phyloP scores from a whole-genome alignment of 1,140 invertebrate species.

The Sminthurinus signatus region DNA sequence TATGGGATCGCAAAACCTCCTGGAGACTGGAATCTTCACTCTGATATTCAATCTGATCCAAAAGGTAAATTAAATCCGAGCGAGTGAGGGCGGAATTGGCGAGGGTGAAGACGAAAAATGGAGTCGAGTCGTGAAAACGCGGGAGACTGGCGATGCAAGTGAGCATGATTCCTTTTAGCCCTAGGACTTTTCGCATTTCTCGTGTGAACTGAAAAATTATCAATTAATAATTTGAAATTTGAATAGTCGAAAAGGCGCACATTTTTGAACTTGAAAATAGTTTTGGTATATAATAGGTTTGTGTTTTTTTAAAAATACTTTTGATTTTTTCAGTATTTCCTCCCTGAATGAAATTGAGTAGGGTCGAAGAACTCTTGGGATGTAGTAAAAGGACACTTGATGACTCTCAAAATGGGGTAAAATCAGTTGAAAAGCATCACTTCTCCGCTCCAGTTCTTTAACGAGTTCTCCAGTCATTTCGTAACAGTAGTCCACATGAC shows the following conservation, averaged over 20 bases:
- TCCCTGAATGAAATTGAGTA: too few relatives aligned
- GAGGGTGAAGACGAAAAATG: neutral
- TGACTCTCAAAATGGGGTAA: neutral
- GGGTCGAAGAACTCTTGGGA: constrained; percentile 4
- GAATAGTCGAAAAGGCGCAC: too few relatives aligned
- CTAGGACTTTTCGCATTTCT: neutral
- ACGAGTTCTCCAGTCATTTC: neutral
- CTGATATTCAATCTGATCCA: neutral
- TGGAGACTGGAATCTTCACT: neutral
- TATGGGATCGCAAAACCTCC: too few relatives aligned
- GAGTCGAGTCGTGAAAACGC: neutral
- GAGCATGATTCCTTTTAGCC: neutral
- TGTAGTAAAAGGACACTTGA: constrained; percentile 5
- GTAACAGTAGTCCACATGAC: neutral
- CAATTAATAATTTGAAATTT: too few relatives aligned
- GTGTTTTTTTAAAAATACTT: too few relatives aligned
- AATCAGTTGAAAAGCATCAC: neutral
- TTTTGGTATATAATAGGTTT: too few relatives aligned
- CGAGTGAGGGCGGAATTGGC: neutral
- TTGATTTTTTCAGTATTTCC: too few relatives aligned
- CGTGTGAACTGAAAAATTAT: too few relatives aligned
- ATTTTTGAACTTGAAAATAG: too few relatives aligned
- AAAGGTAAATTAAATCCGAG: neutral
- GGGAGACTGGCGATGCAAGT: neutral
- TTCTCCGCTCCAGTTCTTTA: neutral